Evolutionary conservation across 2,888 invertebrate genomes (phyloP), one percentile per base, ranked within the genome.

Genomic region (Schrankia costaestrigalis): DNA sequence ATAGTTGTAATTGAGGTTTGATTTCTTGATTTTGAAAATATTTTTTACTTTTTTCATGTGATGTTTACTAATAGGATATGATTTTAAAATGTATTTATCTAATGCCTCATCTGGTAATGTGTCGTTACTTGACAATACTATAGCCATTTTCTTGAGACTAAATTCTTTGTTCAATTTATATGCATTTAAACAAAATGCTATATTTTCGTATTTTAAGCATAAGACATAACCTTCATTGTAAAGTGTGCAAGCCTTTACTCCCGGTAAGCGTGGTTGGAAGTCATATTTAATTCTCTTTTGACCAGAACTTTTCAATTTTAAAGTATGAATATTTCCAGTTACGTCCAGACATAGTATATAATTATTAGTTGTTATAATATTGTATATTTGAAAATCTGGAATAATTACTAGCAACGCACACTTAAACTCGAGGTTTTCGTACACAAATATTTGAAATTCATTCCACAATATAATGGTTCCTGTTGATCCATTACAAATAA

Each of bases 361-460:
- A 40, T 75, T 74, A 14, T 66, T 65, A 1, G 66, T 58, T 15
- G 68, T 27, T 10, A 80, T 34, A 4, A 84, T 25, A 15, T 61
- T 38, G 3, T 56, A 37, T 31, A 82, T 63, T 45, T 64, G 62
- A 28, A 78, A 84, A 23, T 72, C 75, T 0, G 80, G 75, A 6
- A 55, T 40, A 12, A 79, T 54, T 31, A 49, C 44, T 46, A 66
- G 65, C 8, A 57, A 48, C 4, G 47, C 31, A 29, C 31, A 46
- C 8, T 70, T 56, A 10, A 82, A 70, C 27, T 72, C 58, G 0
- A 59, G 32, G 18, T 71, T 57, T 38, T 77, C 70, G 37, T 79
- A 81, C 3, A 82, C 31, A 26, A 78, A 77, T 56, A 87, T 70
- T 69, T 85, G 82, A 56, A 72, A 79, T 48, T 71, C 79, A 58